Evolutionary conservation across 2,797 vertebrate species (phyloP), one percentile per base, ranked within the genome.

Genomic region (Bovichtus variegatus): DNA sequence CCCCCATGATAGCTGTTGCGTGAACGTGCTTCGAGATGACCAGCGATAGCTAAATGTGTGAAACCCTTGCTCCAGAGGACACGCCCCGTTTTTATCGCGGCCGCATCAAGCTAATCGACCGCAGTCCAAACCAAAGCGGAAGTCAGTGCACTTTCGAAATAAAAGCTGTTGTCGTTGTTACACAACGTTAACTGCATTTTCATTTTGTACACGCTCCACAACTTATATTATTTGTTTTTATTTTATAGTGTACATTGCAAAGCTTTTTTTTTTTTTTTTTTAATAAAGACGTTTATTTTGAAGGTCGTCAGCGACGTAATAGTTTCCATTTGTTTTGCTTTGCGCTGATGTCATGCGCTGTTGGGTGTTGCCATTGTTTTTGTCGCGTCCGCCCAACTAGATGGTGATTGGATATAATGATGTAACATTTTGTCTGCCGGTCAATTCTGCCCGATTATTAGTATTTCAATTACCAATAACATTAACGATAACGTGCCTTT

Each of bases 1-100:
- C 47, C 31, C 31, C 31, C 85, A 83, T 87, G 60, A 1, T 90
- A 1, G 41, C 27, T 1, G 47, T 1, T 13, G 7, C 11, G 7
- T 2, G 9, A 3, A 0, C 0, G 47, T 0, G 2, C 2, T 1
- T 4, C 0, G 1, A 0, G 0, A 0, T 4, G 9, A 1, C 12
- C 10, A 5, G 31, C 4, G 0, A 11, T 5, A 5, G 31, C 1
- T 5, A 0, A 7, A 3, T 2, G 2, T 0, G 2, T 1, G 7
- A 74, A 57, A 71, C 5, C 40, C 13, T 19, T 1, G 0, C 6
- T 6, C 0, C 2, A 0, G 0, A 0, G 0, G 9, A 19, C 18
- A 19, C 57, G 2, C 18, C 0, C 61, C 10, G 9, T 0, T 66
- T 74, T 67, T 66, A 76, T 47, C 0, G 1, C 1, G 0, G 3